Evolutionary conservation across 1,140 invertebrate species (phyloP), one percentile per base, ranked within the genome.

Genomic region (Lasioglossum albipes): DNA sequence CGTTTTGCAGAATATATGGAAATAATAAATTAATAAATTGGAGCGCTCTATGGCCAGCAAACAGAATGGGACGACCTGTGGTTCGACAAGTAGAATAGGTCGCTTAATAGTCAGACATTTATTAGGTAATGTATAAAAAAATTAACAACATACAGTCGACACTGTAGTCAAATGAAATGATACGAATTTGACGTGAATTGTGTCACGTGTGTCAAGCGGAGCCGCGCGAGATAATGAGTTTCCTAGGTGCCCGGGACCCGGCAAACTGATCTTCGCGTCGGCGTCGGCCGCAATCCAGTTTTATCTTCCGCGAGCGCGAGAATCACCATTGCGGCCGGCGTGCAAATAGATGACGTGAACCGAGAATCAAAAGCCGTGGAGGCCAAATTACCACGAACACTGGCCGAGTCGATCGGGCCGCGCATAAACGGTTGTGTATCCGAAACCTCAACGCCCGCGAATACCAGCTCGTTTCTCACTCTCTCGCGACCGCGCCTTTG

Each of bases 381-480:
- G 41, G 69, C 66, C 79, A 64, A 84, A 82, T 84, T 84, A 84
- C 66, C 82, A 66, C 75, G 49, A 79, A 82, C 66, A 67, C 68
- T 73, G 62, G 27, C 61, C 72, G 64, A 70, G 68, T 61, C 79
- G 70, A 75, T 82, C 31, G 67, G 49, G 54, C 74, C 71, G 61
- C 59, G 79, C 83, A 82, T 82, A 85, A 86, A 82, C 79, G 74
- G 52, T 9, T 61, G 74, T 68, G 79, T 71, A 75, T 27, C 31
- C 75, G 67, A 78, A 84, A 85, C 74, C 74, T 78, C 70, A 78
- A 82, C 71, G 70, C 59, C 79, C 16, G 77, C 74, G 64, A 68
- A 77, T 66, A 27, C 64, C 73, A 16, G n/a, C 49, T 70, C 59
- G 62, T 66, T 61, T 59, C 62, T 73, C 78, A 18, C 59, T 16